Conservation (phyloP, 2,113 vertebrate genomes). For the Cyprinus carpio region DNA sequence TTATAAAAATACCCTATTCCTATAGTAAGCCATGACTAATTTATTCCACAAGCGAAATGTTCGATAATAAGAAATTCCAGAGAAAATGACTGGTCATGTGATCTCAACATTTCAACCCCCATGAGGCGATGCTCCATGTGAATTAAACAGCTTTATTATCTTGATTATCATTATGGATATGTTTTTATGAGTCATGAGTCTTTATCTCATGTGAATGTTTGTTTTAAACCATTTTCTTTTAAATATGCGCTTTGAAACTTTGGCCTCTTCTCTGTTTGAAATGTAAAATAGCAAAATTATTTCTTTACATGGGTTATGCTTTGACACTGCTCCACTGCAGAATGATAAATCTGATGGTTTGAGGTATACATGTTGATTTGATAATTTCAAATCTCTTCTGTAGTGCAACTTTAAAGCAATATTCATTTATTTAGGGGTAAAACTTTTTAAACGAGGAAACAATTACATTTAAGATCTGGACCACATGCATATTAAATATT, state of each 20-base stretch:
- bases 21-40: background rate
- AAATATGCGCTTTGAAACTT: background rate
- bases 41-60: background rate
- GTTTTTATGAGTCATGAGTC: background rate
- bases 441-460: background rate
- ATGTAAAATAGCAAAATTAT: background rate
- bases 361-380: background rate
- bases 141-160: background rate
- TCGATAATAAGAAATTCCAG: too few relatives aligned
- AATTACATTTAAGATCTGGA: background rate
- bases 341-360: too few relatives aligned
- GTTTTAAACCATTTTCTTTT: background rate
- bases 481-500: background rate
- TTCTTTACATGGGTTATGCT: background rate
- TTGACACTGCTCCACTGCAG: background rate
- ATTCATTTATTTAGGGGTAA: background rate
- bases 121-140: background rate
- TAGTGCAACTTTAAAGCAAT: background rate
- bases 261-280: background rate
- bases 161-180: background rate
- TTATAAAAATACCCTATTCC: background rate
- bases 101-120: too few relatives aligned
- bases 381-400: background rate
- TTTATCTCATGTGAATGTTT: too few relatives aligned
- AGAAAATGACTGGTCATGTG: too few relatives aligned